Evolutionary conservation across 2,113 vertebrate genomes (phyloP).

Genomic region (Trachemys scripta): DNA sequence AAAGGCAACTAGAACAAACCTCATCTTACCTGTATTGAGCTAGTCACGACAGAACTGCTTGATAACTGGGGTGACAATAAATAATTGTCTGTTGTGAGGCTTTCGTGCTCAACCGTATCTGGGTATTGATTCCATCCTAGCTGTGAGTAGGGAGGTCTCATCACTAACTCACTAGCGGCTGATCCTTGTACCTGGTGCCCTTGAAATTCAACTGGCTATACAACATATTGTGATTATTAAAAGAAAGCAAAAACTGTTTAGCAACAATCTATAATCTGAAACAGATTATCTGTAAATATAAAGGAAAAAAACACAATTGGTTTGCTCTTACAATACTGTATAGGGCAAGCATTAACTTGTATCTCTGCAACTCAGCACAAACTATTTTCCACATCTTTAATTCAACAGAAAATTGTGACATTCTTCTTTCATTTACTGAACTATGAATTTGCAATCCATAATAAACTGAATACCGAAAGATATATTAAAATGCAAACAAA

Average conservation of each 20-base stretch:
- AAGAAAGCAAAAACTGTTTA: background rate
- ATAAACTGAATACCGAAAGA: background rate
- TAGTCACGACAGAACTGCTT: conserved; percentile 11
- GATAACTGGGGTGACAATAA: conserved; percentile 30
- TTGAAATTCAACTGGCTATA: conserved; percentile 79
- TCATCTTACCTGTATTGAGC: conserved; percentile 74
- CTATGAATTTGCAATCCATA: background rate
- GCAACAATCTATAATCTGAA: background rate
- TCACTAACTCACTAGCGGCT: conserved; percentile 71
- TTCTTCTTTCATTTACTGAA: background rate
- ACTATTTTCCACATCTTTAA: background rate
- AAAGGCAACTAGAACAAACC: background rate
- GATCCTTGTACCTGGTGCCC: conserved; percentile 81
- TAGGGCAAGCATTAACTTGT: accelerated
- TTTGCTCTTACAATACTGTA: background rate
- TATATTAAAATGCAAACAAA: background rate
- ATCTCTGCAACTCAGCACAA: background rate
- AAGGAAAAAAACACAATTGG: background rate
- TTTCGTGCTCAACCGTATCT: background rate
- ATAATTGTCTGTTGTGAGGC: background rate
- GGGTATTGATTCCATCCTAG: conserved; percentile 29
- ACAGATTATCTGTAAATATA: background rate
- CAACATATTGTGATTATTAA: conserved; percentile 26
- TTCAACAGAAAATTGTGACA: background rate
- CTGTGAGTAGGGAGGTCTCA: conserved; percentile 60